These are phyloP conservation scores for Stenurella melanura DNA, from an alignment of 2,888 invertebrate species.

Conservation along the genomic window DNA sequence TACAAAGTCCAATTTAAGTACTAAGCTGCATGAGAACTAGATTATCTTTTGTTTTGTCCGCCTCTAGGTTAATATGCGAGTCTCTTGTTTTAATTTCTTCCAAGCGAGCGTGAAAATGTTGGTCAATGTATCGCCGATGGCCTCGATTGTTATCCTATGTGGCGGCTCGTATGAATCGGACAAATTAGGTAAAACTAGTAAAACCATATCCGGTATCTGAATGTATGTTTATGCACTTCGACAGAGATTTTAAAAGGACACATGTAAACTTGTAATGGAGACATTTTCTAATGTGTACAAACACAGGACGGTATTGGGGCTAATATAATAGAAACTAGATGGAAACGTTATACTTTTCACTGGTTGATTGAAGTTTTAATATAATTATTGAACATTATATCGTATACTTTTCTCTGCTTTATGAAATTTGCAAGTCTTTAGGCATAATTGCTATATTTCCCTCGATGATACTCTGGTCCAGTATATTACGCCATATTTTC, in stretches of 20 bases:
- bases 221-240: not conserved
- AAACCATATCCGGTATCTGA: constrained; percentile 40
- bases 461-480: too few species aligned
- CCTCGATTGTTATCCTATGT: constrained; percentile 40
- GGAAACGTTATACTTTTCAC: too few species aligned
- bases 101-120: constrained; percentile 32
- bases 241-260: not conserved
- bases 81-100: not conserved
- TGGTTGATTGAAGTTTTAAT: too few species aligned
- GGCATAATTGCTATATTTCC: too few species aligned
- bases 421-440: too few species aligned
- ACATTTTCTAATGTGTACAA: not conserved
- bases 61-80: not conserved
- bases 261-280: not conserved
- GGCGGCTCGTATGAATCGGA: constrained; percentile 36
- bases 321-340: too few species aligned
- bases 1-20: not conserved
- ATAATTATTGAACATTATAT: too few species aligned
- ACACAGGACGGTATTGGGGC: too few species aligned
- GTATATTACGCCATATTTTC: too few species aligned
- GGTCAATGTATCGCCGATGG: constrained; percentile 26
- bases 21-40: not conserved
- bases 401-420: too few species aligned
- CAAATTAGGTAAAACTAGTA: constrained; percentile 40
- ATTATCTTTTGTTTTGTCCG: not conserved